Conservation (phyloP, 2,888 invertebrate species). For the Elaeidobius kamerunicus region DNA sequence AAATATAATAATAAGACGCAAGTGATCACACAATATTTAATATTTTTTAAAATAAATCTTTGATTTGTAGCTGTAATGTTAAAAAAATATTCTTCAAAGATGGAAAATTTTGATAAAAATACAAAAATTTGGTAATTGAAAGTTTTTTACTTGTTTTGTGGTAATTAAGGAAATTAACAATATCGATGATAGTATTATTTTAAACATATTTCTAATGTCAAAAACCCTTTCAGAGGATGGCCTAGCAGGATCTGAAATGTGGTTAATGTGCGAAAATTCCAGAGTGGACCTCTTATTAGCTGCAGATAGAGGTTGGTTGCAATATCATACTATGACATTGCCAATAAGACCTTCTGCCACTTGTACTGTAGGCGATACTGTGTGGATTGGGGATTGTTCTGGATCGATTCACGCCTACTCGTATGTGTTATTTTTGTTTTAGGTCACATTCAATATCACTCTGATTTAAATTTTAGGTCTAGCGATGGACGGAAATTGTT, state of each 20-base stretch:
- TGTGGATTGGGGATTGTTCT: slow-evolving; percentile 89
- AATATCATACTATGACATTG: slow-evolving; percentile 57
- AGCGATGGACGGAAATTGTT: slow-evolving; percentile 58
- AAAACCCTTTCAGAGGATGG: slow-evolving; percentile 52
- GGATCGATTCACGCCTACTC: slow-evolving; percentile 84
- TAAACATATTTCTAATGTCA: too few species aligned
- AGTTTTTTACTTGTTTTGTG: too few species aligned
- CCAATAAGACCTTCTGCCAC: slow-evolving; percentile 65
- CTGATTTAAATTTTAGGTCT: slow-evolving; percentile 46
- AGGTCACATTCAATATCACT: neutral
- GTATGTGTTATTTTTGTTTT: slow-evolving; percentile 46
- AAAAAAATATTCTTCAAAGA: too few species aligned
- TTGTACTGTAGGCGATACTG: slow-evolving; percentile 69
- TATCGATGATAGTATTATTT: too few species aligned
- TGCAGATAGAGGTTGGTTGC: slow-evolving; percentile 57
- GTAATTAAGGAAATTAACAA: too few species aligned
- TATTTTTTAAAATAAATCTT: too few species aligned
- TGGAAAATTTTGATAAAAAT: too few species aligned
- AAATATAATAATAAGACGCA: too few species aligned
- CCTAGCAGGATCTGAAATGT: slow-evolving; percentile 64
- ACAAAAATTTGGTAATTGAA: too few species aligned
- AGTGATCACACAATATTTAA: too few species aligned
- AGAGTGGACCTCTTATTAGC: slow-evolving; percentile 60
- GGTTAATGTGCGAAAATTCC: slow-evolving; percentile 68
- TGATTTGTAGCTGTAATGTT: too few species aligned